Evolutionary conservation across 2,113 vertebrate genomes (phyloP).

Genomic region (Heliornis fulica): DNA sequence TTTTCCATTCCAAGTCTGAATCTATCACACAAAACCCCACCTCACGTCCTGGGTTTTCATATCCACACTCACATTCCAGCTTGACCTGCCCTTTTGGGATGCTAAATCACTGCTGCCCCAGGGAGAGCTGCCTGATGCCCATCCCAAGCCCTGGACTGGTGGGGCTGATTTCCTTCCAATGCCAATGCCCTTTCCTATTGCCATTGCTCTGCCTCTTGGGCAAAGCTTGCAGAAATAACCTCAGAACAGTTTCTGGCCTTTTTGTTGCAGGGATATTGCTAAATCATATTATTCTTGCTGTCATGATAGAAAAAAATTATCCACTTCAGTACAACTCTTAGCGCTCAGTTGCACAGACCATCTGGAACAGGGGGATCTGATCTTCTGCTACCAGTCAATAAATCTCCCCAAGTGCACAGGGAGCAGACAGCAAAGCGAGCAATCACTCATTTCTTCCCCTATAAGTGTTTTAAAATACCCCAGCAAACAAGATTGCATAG

Average conservation of each 20-base stretch:
- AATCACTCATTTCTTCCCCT: constrained; percentile 11
- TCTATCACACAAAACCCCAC: neutral
- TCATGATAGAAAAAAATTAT: neutral
- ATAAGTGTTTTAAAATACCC: neutral
- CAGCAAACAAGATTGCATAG: neutral
- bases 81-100: neutral
- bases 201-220: neutral
- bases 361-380: neutral
- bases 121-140: neutral
- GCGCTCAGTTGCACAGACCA: neutral
- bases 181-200: neutral
- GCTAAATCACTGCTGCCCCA: neutral
- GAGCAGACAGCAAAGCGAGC: constrained; percentile 15
- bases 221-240: constrained; percentile 21
- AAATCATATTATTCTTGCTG: constrained; percentile 48
- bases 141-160: neutral
- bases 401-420: neutral
- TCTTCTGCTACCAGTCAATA: constrained; percentile 32
- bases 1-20: neutral
- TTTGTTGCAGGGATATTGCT: neutral
- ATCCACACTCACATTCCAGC: neutral
- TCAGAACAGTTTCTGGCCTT: neutral
- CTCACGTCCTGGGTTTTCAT: neutral
- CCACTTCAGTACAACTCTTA: constrained; percentile 38
- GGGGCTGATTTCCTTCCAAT: neutral